phyloP scores from a whole-genome alignment of 2,888 invertebrate species.

The Drosophila putrida region DNA sequence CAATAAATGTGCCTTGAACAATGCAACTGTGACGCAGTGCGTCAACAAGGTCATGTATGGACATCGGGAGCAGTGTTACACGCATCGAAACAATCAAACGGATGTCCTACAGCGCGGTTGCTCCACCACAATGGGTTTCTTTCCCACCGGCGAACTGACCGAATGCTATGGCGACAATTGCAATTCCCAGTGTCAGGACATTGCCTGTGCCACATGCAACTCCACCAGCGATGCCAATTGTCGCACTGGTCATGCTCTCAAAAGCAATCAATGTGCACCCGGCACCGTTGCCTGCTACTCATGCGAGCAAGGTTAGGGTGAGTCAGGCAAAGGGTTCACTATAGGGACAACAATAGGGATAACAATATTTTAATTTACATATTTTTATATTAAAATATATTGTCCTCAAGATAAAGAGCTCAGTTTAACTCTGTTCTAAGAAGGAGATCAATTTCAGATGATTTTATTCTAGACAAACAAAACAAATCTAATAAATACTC shows the following conservation, averaged over 20 bases:
- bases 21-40: conserved; percentile 62
- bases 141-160: conserved; percentile 69
- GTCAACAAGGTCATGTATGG: conserved; percentile 78
- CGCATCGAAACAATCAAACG: conserved; percentile 71
- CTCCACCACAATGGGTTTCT: conserved; percentile 78
- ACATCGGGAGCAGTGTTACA: conserved; percentile 76
- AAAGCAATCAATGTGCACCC: conserved; percentile 55
- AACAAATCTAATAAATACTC: neutral
- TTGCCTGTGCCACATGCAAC: conserved; percentile 78
- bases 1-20: conserved; percentile 54
- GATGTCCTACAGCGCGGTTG: conserved; percentile 79
- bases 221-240: conserved; percentile 68
- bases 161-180: conserved; percentile 80
- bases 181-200: conserved; percentile 72
- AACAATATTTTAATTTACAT: no score
- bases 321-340: conserved; percentile 9
- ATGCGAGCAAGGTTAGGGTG: conserved; percentile 77
- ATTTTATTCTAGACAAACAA: neutral
- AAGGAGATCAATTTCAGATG: neutral
- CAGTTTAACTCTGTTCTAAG: neutral
- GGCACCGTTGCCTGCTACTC: conserved; percentile 77
- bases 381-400: no score
- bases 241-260: conserved; percentile 53
- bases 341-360: no score
- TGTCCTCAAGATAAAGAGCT: neutral